Conservation (phyloP, 1,140 invertebrate species). For the Physella acuta region DNA sequence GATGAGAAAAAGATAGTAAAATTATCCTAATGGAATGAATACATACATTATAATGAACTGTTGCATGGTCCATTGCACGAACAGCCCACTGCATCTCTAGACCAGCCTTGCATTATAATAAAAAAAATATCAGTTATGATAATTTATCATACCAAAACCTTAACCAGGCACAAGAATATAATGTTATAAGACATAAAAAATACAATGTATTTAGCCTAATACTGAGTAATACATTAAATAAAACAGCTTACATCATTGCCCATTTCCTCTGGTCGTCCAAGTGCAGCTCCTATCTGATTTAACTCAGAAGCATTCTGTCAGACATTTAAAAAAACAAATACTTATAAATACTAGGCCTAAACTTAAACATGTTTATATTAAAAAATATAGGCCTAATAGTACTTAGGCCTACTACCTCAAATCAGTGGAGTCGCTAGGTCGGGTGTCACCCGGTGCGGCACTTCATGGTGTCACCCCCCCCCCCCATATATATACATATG, state of each 20-base stretch:
- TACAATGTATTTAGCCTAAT: not conserved
- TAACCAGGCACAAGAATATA: not conserved
- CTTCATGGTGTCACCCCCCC: too few relatives aligned
- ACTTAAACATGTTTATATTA: too few relatives aligned
- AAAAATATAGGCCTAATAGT: too few relatives aligned
- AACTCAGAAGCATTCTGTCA: constrained; percentile 16
- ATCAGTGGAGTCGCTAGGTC: too few relatives aligned
- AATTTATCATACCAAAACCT: not conserved
- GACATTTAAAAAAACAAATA: too few relatives aligned
- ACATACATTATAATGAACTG: constrained; percentile 20
- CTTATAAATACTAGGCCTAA: too few relatives aligned
- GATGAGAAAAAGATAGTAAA: not conserved
- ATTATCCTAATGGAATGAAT: not conserved
- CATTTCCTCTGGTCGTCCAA: constrained; percentile 2
- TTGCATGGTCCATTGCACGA: constrained; percentile 22
- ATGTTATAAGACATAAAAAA: not conserved
- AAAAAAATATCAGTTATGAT: not conserved
- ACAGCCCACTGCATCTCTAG: constrained; percentile 19
- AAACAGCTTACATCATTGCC: not conserved
- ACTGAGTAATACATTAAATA: not conserved
- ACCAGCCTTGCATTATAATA: not conserved
- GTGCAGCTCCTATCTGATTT: not conserved
- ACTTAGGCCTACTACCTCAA: too few relatives aligned
- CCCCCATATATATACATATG: too few relatives aligned
- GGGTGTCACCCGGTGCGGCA: too few relatives aligned